Conservation (phyloP, 2,797 vertebrate genomes). For the Malacoraja senta region DNA sequence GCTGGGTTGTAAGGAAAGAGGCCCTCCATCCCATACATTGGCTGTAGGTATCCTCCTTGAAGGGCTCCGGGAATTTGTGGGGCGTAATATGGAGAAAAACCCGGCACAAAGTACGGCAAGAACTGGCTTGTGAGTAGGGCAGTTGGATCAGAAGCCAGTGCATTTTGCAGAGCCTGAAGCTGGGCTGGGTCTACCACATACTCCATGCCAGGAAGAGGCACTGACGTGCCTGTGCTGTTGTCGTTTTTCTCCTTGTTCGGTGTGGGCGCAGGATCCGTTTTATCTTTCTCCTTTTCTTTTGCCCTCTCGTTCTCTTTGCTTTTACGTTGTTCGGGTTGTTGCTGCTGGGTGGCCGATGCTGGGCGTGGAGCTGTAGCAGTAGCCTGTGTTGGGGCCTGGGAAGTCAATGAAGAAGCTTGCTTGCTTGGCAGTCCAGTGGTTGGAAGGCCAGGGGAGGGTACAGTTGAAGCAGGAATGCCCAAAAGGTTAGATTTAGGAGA, state of each 20-base stretch:
- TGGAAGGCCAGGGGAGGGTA: conserved; percentile 95
- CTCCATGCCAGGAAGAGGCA: conserved; percentile 86
- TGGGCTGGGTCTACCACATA: conserved; percentile 89
- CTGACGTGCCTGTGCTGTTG: conserved; percentile 73
- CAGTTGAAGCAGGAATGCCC: conserved; percentile 95
- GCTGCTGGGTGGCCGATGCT: conserved; percentile 51
- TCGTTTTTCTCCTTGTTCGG: conserved; percentile 93
- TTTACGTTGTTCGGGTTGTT: conserved; percentile 63
- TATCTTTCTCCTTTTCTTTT: conserved; percentile 87
- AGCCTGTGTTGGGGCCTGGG: conserved; percentile 80
- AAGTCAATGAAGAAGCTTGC: conserved; percentile 78
- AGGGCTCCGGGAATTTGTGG: conserved; percentile 89
- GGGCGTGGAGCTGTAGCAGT: conserved; percentile 52
- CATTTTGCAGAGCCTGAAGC: conserved; percentile 95
- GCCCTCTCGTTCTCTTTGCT: conserved; percentile 84
- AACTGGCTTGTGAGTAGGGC: conserved; percentile 96
- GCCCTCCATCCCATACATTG: conserved; percentile 98
- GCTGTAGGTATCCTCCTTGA: conserved; percentile 96
- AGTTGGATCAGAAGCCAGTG: conserved; percentile 86
- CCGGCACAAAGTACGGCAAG: conserved; percentile 95
- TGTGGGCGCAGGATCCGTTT: conserved; percentile 61
- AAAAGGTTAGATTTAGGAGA: conserved; percentile 96
- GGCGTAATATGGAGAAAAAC: conserved; percentile 96
- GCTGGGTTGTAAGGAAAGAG: conserved; percentile 96
- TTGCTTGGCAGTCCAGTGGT: conserved; percentile 98